A percentile compares a stretch with the other conserved stretches of the same genome.
Evolutionary conservation across 2,888 invertebrate species (phyloP).

Genomic region (Nasonia oneida): DNA sequence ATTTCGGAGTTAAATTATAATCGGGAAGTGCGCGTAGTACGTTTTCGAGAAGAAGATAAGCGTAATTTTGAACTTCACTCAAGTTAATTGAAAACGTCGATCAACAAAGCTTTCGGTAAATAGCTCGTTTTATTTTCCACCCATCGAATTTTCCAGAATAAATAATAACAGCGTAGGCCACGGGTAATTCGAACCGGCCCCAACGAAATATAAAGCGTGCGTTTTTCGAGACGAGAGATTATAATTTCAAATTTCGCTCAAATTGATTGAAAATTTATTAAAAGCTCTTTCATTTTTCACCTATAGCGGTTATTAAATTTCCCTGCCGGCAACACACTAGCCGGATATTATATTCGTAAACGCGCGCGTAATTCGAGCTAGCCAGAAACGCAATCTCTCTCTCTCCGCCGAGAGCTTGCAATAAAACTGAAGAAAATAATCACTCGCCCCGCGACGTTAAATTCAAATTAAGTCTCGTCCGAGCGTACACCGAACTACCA

Average conservation of each 20-base stretch:
- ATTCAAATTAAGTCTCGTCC: slow-evolving; percentile 4
- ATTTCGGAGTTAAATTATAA: neutral
- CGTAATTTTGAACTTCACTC: neutral
- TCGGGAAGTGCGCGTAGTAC: neutral
- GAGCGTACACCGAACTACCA: neutral
- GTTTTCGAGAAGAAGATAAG: neutral
- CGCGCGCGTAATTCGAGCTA: neutral
- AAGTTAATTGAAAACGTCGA: neutral
- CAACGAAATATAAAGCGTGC: too few species aligned
- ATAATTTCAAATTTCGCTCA: too few species aligned
- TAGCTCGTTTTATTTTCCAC: neutral
- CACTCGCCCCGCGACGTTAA: neutral
- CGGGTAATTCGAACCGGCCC: neutral
- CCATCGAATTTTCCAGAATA: neutral
- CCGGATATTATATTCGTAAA: too few species aligned
- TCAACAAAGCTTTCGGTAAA: neutral
- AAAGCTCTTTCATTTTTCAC: too few species aligned
- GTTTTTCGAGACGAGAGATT: too few species aligned
- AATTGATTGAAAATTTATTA: too few species aligned
- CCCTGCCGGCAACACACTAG: too few species aligned
- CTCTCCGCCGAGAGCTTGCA: neutral
- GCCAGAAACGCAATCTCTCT: neutral
- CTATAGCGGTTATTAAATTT: too few species aligned
- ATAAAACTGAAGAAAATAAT: neutral
- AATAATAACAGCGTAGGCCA: neutral